These are phyloP conservation scores for Cotesia vestalis DNA, from an alignment of 1,140 invertebrate species.

Conservation along the genomic window DNA sequence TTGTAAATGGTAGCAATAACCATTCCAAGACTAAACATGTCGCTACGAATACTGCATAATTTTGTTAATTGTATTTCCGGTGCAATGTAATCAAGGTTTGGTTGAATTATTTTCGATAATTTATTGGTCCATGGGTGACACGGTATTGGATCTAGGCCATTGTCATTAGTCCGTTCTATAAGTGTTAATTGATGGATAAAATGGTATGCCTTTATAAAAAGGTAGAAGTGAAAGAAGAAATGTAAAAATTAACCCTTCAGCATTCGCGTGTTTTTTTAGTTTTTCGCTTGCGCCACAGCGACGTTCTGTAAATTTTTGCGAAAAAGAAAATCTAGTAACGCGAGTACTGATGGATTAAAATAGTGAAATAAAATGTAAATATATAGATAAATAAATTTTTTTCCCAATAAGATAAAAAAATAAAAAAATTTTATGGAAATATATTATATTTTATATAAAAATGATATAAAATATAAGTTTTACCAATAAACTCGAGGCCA, in stretches of 20 bases:
- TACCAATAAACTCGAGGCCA: conserved; percentile 93
- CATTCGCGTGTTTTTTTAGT: too few relatives aligned
- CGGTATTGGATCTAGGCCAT: conserved; percentile 75
- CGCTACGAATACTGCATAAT: conserved; percentile 84
- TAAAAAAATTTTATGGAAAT: not conserved
- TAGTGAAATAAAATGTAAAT: too few relatives aligned
- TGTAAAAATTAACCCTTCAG: too few relatives aligned
- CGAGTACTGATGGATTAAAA: too few relatives aligned
- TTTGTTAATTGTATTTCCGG: conserved; percentile 89
- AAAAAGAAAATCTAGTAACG: too few relatives aligned
- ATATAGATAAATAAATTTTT: too few relatives aligned
- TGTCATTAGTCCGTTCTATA: conserved; percentile 76
- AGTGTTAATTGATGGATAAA: conserved; percentile 29
- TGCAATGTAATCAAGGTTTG: conserved; percentile 90
- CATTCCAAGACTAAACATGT: conserved; percentile 96
- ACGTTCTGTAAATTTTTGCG: too few relatives aligned
- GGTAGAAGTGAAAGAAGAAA: too few relatives aligned
- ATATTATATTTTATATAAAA: not conserved
- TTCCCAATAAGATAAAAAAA: not conserved
- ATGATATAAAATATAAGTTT: conserved; percentile 50
- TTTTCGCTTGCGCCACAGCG: too few relatives aligned
- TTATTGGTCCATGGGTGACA: conserved; percentile 88
- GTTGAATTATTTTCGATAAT: conserved; percentile 90
- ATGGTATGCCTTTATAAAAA: not conserved
- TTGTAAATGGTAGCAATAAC: conserved; percentile 93